These are phyloP conservation scores for Alcedo quadribrachys DNA, from an alignment of 2,797 vertebrate species.

Conservation along the genomic window DNA sequence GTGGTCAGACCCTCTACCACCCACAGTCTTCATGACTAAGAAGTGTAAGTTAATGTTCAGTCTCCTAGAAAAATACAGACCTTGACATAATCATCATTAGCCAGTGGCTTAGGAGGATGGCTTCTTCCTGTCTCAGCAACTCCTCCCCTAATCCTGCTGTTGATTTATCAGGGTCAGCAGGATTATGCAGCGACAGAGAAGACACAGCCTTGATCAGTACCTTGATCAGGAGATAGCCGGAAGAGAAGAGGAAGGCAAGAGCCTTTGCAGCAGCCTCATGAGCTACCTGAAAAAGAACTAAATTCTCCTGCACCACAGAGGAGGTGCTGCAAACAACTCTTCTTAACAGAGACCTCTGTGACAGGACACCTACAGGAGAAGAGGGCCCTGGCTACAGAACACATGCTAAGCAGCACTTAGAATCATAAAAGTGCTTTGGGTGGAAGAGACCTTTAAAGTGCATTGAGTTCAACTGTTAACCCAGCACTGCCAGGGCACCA, in stretches of 20 bases:
- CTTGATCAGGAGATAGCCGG: not conserved
- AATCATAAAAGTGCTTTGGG: not conserved
- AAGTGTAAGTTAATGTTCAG: not conserved
- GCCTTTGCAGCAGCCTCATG: not conserved
- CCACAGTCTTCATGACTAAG: not conserved
- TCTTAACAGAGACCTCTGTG: not conserved
- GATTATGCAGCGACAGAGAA: not conserved
- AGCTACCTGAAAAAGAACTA: not conserved
- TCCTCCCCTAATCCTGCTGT: not conserved
- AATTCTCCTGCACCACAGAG: not conserved
- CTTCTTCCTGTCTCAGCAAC: not conserved
- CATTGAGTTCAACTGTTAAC: not conserved
- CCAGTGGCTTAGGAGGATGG: not conserved
- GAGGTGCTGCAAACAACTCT: not conserved
- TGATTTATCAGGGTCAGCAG: not conserved
- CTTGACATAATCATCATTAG: not conserved
- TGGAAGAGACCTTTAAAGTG: not conserved
- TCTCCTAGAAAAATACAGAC: not conserved
- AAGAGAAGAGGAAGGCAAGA: not conserved
- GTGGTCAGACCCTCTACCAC: not conserved
- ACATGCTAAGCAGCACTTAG: not conserved
- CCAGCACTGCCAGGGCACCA: not conserved
- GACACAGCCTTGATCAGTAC: not conserved
- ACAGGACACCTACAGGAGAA: not conserved
- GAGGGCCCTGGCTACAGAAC: not conserved